phyloP scores from a whole-genome alignment of 1,140 invertebrate genomes.

The Lanistes nyassanus region DNA sequence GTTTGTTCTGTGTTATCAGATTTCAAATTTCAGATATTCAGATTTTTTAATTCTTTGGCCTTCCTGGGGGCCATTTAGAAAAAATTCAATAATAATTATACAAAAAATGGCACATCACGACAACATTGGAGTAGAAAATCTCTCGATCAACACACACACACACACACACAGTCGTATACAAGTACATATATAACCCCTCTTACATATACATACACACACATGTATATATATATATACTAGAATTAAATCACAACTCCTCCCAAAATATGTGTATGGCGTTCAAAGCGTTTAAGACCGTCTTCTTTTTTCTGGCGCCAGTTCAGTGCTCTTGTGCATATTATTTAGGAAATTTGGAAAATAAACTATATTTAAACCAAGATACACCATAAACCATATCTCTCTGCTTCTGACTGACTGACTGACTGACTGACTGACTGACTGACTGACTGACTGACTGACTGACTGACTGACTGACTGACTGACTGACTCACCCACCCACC shows the following conservation, averaged over 20 bases:
- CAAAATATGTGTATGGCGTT: not conserved
- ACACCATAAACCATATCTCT: not conserved
- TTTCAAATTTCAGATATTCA: no score
- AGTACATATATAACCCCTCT: no score
- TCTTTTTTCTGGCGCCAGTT: not conserved
- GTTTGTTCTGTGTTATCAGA: no score
- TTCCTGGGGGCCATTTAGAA: no score
- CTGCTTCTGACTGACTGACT: not conserved
- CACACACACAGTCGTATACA: no score
- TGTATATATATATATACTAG: not conserved
- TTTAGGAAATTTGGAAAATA: not conserved
- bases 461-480: no score
- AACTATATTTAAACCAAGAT: not conserved
- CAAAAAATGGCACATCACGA: no score
- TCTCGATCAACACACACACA: no score
- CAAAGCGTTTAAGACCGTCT: no score
- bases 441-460: not conserved
- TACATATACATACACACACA: slow-evolving; percentile 4
- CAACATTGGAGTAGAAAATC: no score
- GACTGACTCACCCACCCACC: slow-evolving; percentile 4
- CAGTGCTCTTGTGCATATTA: not conserved
- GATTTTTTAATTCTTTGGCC: no score
- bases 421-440: not conserved
- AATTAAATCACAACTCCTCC: not conserved
- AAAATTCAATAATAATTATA: no score